Evolutionary conservation across 2,113 vertebrate species (phyloP), one percentile per base, ranked within the genome.

Genomic region (Eulemur macaco): DNA sequence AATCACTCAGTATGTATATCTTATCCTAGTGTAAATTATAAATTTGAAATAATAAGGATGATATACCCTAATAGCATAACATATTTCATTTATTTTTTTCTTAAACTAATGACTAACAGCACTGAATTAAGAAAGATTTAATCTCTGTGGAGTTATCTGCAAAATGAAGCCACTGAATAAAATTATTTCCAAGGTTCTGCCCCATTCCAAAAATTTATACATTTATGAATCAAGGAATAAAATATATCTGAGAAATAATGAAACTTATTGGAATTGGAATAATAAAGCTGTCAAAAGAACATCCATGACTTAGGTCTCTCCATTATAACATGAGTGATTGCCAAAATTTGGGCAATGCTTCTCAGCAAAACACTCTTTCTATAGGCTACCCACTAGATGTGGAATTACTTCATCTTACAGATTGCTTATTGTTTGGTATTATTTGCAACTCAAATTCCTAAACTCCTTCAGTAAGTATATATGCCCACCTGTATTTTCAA

Each of bases 361-460:
- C 25, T 85, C 23, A 89, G 71, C 42, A 54, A 71, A 71, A 23
- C 54, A 47, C 8, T 71, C 14, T 45, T 83, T 15, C 50, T 31
- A 0, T 31, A 85, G 29, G n/a, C 50, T 60, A 78, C 85, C 78
- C 60, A 63, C 29, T 34, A 21, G 56, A 6, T 34, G 52, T 54
- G 63, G n/a, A 89, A 71, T 96, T 80, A 78, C 31, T 89, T 78
- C 78, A 47, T 88, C 50, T 58, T 64, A 83, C 89, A 96, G 60
- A 69, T 89, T 13, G 34, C 15, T 58, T 54, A 37, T 89, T 96
- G 90, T 96, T 58, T 89, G 21, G 21, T 89, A 42, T 71, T 78
- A 25, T 34, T 89, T 78, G 27, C 45, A 71, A n/a, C 23, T 45
- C 54, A 69, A 42, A 89, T 89, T 93, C 86, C 39, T 96, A 89